Conservation (phyloP, 2,797 vertebrate genomes). For the Microctenopoma lineatum region DNA sequence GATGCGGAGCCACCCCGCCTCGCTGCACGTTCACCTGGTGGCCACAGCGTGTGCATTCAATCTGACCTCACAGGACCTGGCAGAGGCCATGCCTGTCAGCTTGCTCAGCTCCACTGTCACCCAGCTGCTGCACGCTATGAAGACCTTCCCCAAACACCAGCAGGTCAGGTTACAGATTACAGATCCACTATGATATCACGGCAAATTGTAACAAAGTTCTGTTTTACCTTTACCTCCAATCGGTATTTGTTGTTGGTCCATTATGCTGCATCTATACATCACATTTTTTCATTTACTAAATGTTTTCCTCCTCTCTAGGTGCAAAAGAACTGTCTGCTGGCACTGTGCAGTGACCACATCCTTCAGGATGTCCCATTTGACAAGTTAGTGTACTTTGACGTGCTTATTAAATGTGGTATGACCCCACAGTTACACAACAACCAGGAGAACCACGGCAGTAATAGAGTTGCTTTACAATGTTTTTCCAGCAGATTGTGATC, state of each 20-base stretch:
- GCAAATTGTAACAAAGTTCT: background rate
- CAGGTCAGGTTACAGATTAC: conserved; percentile 81
- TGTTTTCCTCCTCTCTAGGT: conserved; percentile 80
- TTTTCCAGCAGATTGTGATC: conserved; percentile 49
- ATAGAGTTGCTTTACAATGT: conserved; percentile 19
- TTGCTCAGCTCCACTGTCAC: conserved; percentile 88
- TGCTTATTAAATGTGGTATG: conserved; percentile 7
- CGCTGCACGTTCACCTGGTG: conserved; percentile 89
- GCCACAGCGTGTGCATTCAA: conserved; percentile 93
- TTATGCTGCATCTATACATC: background rate
- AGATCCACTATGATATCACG: background rate
- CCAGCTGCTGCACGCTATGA: conserved; percentile 90
- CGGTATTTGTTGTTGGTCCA: background rate
- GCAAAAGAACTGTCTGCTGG: conserved; percentile 94
- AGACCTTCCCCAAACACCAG: conserved; percentile 90
- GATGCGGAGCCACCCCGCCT: conserved; percentile 91
- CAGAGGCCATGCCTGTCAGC: conserved; percentile 87
- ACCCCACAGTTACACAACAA: background rate
- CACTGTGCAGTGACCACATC: conserved; percentile 93
- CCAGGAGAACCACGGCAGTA: conserved; percentile 38
- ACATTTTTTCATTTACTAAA: conserved; percentile 8
- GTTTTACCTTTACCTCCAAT: background rate
- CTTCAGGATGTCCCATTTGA: conserved; percentile 96
- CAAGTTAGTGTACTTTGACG: conserved; percentile 82
- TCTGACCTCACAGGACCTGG: conserved; percentile 90